phyloP scores from a whole-genome alignment of 2,113 vertebrate species.

The Rhagologus leucostigma region DNA sequence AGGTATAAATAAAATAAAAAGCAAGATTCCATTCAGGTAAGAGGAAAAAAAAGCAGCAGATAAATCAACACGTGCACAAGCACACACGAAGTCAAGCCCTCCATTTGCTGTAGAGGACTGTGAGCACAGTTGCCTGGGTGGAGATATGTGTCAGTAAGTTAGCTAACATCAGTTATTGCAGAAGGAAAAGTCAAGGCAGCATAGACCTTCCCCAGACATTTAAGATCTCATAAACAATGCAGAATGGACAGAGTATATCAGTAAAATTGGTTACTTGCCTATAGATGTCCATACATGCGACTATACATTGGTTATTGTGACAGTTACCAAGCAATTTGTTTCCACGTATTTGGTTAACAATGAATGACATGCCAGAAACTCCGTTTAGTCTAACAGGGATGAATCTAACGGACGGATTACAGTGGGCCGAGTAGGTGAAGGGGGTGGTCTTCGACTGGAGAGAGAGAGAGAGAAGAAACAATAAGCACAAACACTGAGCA shows the following conservation, averaged over 20 bases:
- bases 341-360: conserved; percentile 67
- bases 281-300: conserved; percentile 71
- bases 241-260: conserved; percentile 54
- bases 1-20: conserved; percentile 10
- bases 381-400: conserved; percentile 76
- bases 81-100: not conserved
- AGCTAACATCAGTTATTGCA: conserved; percentile 38
- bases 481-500: conserved; percentile 16
- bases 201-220: conserved; percentile 47
- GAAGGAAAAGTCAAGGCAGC: conserved; percentile 34
- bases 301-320: conserved; percentile 69
- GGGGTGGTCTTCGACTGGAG: conserved; percentile 80
- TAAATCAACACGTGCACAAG: not conserved
- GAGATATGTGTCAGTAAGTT: conserved; percentile 23
- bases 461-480: conserved; percentile 69
- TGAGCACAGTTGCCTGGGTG: conserved; percentile 29
- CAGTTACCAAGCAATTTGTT: conserved; percentile 55
- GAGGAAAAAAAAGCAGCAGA: not conserved
- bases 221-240: conserved; percentile 45
- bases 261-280: conserved; percentile 73
- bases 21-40: not conserved
- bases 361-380: conserved; percentile 67
- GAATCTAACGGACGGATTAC: conserved; percentile 78
- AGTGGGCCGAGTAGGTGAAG: conserved; percentile 79
- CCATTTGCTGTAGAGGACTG: not conserved